Conservation (phyloP, 1,140 invertebrate species). For the Drosophila funebris region DNA sequence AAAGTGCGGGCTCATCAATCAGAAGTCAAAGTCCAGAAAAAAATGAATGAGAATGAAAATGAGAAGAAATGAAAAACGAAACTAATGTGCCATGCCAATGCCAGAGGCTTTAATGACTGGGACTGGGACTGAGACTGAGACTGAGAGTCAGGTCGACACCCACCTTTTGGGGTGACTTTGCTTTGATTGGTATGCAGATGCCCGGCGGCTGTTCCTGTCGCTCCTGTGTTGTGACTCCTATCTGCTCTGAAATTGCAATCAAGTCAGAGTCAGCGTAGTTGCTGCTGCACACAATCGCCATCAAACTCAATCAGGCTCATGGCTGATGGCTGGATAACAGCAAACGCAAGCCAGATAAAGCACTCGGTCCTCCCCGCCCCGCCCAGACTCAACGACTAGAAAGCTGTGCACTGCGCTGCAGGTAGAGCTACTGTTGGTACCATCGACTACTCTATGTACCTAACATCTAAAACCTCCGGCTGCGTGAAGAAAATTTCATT, state of each 20-base stretch:
- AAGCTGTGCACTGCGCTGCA: no score
- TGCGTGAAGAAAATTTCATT: conserved; percentile 68
- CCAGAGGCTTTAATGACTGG: conserved; percentile 67
- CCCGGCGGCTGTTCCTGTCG: conserved; percentile 2
- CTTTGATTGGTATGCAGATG: conserved; percentile 63
- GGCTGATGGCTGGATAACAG: conserved; percentile 70
- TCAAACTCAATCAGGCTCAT: conserved; percentile 76
- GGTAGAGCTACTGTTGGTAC: conserved; percentile 9
- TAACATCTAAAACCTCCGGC: conserved; percentile 2
- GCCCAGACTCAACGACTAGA: conserved; percentile 6
- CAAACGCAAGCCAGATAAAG: conserved; percentile 46
- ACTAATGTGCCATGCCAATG: conserved; percentile 62
- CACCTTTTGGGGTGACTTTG: conserved; percentile 15
- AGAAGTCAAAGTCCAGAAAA: conserved; percentile 40
- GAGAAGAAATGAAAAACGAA: conserved; percentile 13
- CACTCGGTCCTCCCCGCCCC: no score
- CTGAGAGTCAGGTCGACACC: conserved; percentile 25
- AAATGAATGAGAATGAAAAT: no score
- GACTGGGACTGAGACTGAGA: no score
- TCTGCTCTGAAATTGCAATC: conserved; percentile 67
- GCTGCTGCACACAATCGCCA: conserved; percentile 64
- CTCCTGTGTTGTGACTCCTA: conserved; percentile 19
- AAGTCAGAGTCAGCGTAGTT: conserved; percentile 46
- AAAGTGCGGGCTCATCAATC: conserved; percentile 52
- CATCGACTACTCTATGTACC: conserved; percentile 5